Percentiles rank a stretch among this genome's conserved stretches.
These are phyloP conservation scores for Liparis tanakae DNA, from an alignment of 2,797 vertebrate species.

Conservation along the genomic window DNA sequence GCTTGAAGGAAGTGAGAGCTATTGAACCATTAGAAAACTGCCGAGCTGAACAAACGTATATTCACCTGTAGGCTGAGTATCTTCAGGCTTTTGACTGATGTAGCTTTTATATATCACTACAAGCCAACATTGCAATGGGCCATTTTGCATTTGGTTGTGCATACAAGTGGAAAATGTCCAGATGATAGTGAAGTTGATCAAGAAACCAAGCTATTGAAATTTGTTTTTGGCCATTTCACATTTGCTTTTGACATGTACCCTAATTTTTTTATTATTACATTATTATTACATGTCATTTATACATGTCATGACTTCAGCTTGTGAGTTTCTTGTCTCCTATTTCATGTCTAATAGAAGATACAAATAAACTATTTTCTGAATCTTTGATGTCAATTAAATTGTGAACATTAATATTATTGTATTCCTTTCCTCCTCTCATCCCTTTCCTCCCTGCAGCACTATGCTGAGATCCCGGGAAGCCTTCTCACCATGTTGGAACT, in stretches of 20 bases:
- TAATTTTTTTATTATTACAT: background rate
- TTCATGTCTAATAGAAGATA: background rate
- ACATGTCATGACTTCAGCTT: background rate
- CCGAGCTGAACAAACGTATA: slow-evolving; percentile 28
- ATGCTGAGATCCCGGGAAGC: slow-evolving; percentile 83
- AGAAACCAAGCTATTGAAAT: background rate
- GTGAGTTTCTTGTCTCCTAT: background rate
- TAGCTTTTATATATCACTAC: background rate
- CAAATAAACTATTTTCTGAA: background rate
- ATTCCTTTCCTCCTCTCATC: slow-evolving; percentile 21
- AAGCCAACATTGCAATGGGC: background rate
- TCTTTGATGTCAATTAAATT: slow-evolving; percentile 2
- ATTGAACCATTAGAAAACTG: slow-evolving; percentile 31
- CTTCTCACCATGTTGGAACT: slow-evolving; percentile 89
- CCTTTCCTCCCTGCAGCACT: slow-evolving; percentile 79
- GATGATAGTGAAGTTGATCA: background rate
- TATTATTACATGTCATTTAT: too few relatives aligned
- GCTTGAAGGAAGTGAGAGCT: slow-evolving; percentile 34
- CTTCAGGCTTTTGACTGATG: slow-evolving; percentile 32
- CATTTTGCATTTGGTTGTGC: slow-evolving; percentile 10
- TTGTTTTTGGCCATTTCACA: background rate
- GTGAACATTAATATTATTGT: background rate
- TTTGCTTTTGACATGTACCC: background rate
- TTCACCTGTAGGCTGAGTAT: slow-evolving; percentile 14
- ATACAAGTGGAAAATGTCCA: background rate